A percentile compares a stretch with the other conserved stretches of the same genome.
phyloP scores from a whole-genome alignment of 2,113 vertebrate species.

The Trichechus manatus region DNA sequence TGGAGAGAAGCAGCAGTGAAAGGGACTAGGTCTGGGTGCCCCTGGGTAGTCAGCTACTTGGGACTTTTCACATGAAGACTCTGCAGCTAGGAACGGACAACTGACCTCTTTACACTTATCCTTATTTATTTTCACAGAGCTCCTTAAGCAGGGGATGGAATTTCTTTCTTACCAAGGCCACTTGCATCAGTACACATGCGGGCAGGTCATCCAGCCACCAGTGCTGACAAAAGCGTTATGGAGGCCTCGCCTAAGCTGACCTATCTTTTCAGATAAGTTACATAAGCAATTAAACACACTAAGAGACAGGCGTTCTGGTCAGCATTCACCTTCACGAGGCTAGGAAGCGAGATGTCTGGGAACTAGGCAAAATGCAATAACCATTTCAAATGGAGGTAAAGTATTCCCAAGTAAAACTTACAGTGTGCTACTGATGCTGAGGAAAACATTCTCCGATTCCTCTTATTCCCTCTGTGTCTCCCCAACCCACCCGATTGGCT shows the following conservation, averaged over 20 bases:
- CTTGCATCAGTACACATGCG: not conserved
- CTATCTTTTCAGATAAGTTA: slow-evolving; percentile 63
- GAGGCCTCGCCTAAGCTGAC: slow-evolving; percentile 32
- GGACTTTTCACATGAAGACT: slow-evolving; percentile 60
- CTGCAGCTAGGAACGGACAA: slow-evolving; percentile 33
- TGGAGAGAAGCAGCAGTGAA: not conserved
- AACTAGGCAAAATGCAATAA: not conserved
- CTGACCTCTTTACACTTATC: slow-evolving; percentile 69
- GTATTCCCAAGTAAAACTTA: slow-evolving; percentile 27
- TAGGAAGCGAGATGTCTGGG: not conserved
- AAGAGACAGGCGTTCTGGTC: not conserved
- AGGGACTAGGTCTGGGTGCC: not conserved
- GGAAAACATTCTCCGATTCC: slow-evolving; percentile 31
- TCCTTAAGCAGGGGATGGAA: not conserved
- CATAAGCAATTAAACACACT: slow-evolving; percentile 50
- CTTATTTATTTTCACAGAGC: slow-evolving; percentile 18
- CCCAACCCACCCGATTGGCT: slow-evolving; percentile 32
- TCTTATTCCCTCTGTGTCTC: not conserved
- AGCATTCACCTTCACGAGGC: not conserved
- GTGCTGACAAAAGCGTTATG: not conserved
- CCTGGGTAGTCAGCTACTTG: not conserved
- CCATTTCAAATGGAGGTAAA: not conserved
- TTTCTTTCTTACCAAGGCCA: slow-evolving; percentile 21
- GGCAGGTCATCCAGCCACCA: not conserved
- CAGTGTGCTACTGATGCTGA: not conserved